Percentiles rank a stretch among this genome's conserved stretches.
phyloP scores from a whole-genome alignment of 1,140 invertebrate species.

The Apis cerana region DNA sequence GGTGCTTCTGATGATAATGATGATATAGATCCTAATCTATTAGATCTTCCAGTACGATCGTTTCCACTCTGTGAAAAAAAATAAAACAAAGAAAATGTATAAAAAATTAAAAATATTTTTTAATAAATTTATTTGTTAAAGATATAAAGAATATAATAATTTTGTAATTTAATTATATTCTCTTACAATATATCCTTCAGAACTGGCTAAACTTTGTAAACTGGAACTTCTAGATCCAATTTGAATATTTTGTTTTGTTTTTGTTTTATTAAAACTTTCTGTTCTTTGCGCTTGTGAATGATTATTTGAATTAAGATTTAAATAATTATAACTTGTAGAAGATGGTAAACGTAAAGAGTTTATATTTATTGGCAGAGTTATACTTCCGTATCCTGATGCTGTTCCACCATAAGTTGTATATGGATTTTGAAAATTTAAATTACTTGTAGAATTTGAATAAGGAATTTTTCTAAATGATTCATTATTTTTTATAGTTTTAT shows the following conservation, averaged over 20 bases:
- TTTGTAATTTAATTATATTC: conserved; percentile 9
- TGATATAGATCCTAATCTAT: conserved; percentile 82
- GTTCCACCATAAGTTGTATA: conserved; percentile 84
- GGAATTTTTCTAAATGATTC: conserved; percentile 72
- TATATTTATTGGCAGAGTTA: conserved; percentile 80
- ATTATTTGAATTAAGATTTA: conserved; percentile 67
- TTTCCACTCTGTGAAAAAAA: conserved; percentile 87
- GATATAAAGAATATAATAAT: not conserved
- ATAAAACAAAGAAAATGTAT: conserved; percentile 20
- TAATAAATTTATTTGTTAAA: not conserved
- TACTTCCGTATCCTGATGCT: conserved; percentile 84
- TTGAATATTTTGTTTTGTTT: conserved; percentile 66
- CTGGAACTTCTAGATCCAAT: conserved; percentile 78
- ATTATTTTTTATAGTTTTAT: conserved; percentile 66
- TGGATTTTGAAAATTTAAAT: conserved; percentile 79
- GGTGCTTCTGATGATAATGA: conserved; percentile 79
- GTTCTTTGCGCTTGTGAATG: conserved; percentile 64
- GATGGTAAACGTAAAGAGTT: conserved; percentile 81
- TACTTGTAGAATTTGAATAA: conserved; percentile 74
- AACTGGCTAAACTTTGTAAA: conserved; percentile 82
- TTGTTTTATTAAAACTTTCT: conserved; percentile 75
- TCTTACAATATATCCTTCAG: conserved; percentile 88
- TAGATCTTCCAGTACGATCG: conserved; percentile 85
- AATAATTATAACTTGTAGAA: conserved; percentile 80
- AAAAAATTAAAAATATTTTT: not conserved